phyloP scores from a whole-genome alignment of 2,888 invertebrate species.

The Junonia oenone region DNA sequence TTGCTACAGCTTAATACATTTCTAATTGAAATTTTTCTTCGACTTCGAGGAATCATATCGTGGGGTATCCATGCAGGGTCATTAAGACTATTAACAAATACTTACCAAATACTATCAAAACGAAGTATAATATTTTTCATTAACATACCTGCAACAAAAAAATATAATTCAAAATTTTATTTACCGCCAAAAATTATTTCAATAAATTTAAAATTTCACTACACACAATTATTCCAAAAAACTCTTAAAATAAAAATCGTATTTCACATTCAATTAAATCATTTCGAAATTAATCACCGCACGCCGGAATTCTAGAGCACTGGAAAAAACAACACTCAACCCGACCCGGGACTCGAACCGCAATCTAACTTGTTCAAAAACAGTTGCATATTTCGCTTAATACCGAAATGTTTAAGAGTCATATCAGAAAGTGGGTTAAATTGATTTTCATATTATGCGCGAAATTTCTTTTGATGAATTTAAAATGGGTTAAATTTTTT shows the following conservation, averaged over 20 bases:
- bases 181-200: too few species aligned
- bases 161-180: neutral
- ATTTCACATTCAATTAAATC: neutral
- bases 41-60: too few species aligned
- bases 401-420: constrained; percentile 14
- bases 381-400: constrained; percentile 19
- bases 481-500: too few species aligned
- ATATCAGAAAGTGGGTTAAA: constrained; percentile 21
- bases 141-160: neutral
- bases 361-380: constrained; percentile 19
- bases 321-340: constrained; percentile 4
- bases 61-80: too few species aligned
- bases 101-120: neutral
- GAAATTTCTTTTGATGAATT: neutral
- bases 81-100: too few species aligned
- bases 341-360: constrained; percentile 15
- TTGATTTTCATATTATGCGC: neutral
- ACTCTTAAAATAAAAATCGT: too few species aligned
- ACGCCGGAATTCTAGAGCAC: constrained; percentile 3
- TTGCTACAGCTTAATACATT: too few species aligned
- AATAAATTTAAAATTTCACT: too few species aligned
- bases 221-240: too few species aligned
- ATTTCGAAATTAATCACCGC: neutral
- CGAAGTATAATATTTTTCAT: neutral
- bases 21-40: too few species aligned